Conservation (phyloP, 2,888 invertebrate genomes). For the Seladonia tumulorum region DNA sequence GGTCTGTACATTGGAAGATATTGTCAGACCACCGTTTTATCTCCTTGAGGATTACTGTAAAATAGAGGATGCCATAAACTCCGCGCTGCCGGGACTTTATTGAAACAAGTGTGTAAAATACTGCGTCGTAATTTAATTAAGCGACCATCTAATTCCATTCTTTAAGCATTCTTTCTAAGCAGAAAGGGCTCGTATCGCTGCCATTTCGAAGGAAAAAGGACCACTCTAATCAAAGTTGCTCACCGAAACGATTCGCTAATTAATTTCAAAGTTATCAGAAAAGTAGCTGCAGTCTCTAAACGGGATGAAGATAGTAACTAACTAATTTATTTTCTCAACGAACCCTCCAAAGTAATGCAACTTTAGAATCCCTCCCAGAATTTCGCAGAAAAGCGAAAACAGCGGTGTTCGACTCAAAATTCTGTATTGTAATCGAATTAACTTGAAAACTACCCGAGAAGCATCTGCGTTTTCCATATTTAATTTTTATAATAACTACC, state of each 20-base stretch:
- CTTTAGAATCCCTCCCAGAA: background rate
- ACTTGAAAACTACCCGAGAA: background rate
- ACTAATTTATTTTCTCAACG: background rate
- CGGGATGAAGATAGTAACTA: background rate
- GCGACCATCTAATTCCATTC: background rate
- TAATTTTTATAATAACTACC: background rate
- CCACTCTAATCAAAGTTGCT: background rate
- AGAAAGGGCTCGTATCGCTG: background rate
- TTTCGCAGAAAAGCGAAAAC: no score
- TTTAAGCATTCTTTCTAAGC: background rate
- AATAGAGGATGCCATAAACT: background rate
- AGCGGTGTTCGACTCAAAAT: no score
- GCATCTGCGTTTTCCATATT: no score
- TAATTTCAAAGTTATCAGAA: background rate
- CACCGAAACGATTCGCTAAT: background rate
- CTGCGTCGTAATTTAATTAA: background rate
- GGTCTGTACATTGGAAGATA: background rate
- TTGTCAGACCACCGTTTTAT: background rate
- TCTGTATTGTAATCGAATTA: no score
- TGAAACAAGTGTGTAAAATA: background rate
- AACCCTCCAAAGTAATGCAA: background rate
- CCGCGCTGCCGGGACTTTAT: background rate
- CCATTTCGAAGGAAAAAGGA: background rate
- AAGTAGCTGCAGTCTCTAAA: background rate
- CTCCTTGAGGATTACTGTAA: background rate